Base-by-base conservation (phyloP, 2,113 vertebrate genomes). In the Myotis lucifugus region DNA sequence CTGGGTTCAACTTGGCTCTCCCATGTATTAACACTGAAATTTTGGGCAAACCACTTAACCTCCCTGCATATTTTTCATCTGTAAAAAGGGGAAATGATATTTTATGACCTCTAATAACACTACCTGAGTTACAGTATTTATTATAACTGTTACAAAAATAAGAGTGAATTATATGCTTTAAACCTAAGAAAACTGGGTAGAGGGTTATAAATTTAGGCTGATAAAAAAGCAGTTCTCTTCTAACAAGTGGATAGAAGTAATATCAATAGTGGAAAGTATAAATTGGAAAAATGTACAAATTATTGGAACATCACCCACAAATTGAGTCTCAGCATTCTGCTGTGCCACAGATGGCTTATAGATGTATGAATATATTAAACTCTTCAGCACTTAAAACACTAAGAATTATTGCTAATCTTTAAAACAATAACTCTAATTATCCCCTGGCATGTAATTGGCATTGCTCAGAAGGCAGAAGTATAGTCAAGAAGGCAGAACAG, bases 311-410 rank as follows among this genome's bases (percentile, higher is more conserved):
- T 93, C 69, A 74, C 40, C 72, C 72, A 50, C n/a, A 67, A 69
- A n/a, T 74, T 86, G 50, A 85, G 11, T 70, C 40, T 61, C 69
- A 42, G 67, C 23, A 54, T 54, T 27, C 19, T 59, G 5, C 23
- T 48, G 46, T 25, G 37, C 14, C 37, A 37, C 29, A 11, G 18
- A 67, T 93, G 56, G 27, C 56, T 66, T 52, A 64, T 13, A 64
- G 23, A 79, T 73, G 15, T 79, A 42, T 29, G 15, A 69, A 56
- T 37, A 52, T 61, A n/a, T 7, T 79, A 34, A 85, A 25, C 48
- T 85, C 66, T 90, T 93, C 67, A 69, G 74, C 27, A 46, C 61
- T 82, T 82, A 88, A 88, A 92, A 94, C 27, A 61, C 70, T 48
- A 79, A 94, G 6, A 29, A 74, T 70, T 73, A 34, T 79, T 92